Evolutionary conservation across 2,113 vertebrate genomes (phyloP), one percentile per base, ranked within the genome.

Genomic region (Psammodynastes pulverulentus): DNA sequence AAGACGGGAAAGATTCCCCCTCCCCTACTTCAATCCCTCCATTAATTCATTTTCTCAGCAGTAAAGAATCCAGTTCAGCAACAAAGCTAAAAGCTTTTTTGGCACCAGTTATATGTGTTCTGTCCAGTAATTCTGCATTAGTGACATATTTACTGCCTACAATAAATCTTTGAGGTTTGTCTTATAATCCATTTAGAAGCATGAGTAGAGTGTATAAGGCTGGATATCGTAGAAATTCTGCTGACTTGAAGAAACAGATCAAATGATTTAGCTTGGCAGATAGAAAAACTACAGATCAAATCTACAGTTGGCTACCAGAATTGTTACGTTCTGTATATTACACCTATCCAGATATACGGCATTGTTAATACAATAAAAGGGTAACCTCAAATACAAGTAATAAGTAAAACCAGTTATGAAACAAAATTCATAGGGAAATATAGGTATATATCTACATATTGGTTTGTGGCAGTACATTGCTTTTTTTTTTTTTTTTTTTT

Each of bases 1-100:
- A 95, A 97, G 97, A 97, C 48, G 95, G 97, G 97, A 97, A 97
- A 95, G 95, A 96, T 96, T 87, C 94, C 95, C 94, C 96, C 95
- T 95, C 95, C 94, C 96, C 92, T 95, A 93, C 96, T 97, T 94
- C 97, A 97, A 95, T 96, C 97, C 95, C 93, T 97, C 97, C 97
- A 98, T 98, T 98, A 98, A 98, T 98, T 98, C 98, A 98, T 98
- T 98, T 98, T 98, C 97, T 98, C 97, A 98, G 97, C 97, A 97
- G 97, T 98, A 97, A 98, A 98, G 97, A 98, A 98, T 98, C 96
- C 96, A 97, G 97, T 98, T 97, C 97, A 96, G 97, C 97, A 98
- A 97, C 98, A 98, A 98, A 97, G 97, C 97, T 98, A 98, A 98
- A 98, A 98, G 98, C 98, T 98, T 98, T 98, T 98, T 98, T 98